These are phyloP conservation scores for Hydrotaea diabolus DNA, from an alignment of 2,888 invertebrate species.

Conservation along the genomic window DNA sequence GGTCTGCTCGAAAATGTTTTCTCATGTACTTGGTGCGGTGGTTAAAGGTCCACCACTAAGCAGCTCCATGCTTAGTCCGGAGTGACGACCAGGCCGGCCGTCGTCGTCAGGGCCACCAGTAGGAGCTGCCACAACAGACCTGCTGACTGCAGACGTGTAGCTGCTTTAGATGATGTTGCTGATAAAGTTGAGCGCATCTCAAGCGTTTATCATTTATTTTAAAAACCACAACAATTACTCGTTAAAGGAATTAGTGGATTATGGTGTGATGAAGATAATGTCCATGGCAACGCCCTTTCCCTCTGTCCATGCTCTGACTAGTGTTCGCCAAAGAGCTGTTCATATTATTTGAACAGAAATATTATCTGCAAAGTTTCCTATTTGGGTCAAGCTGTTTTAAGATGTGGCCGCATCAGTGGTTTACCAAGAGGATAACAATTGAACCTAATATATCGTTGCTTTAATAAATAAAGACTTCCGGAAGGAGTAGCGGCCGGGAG, in stretches of 20 bases:
- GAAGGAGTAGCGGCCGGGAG: too few relatives aligned
- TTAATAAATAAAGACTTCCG: conserved; percentile 12
- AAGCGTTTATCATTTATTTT: conserved; percentile 55
- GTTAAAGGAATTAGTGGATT: conserved; percentile 38
- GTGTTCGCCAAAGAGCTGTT: background rate
- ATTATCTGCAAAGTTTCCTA: conserved; percentile 4
- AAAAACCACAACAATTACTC: conserved; percentile 36
- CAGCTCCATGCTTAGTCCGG: background rate
- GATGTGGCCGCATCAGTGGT: conserved; percentile 11
- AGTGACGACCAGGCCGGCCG: background rate
- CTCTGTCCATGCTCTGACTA: background rate
- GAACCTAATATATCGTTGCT: background rate
- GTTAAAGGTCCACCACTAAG: background rate
- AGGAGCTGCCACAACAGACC: background rate
- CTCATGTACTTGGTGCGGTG: background rate
- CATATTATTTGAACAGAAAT: background rate
- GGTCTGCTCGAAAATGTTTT: conserved; percentile 19
- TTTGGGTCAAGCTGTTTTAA: conserved; percentile 11
- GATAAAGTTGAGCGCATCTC: conserved; percentile 50
- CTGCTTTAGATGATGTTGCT: conserved; percentile 33
- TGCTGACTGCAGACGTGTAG: too few relatives aligned
- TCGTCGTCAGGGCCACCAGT: background rate
- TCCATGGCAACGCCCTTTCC: background rate
- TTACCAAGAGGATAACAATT: conserved; percentile 12
- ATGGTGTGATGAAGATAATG: conserved; percentile 14